A percentile compares a stretch with the other conserved stretches of the same genome.
Conservation (phyloP, 1,140 invertebrate species). For the Oedothorax gibbosus region DNA sequence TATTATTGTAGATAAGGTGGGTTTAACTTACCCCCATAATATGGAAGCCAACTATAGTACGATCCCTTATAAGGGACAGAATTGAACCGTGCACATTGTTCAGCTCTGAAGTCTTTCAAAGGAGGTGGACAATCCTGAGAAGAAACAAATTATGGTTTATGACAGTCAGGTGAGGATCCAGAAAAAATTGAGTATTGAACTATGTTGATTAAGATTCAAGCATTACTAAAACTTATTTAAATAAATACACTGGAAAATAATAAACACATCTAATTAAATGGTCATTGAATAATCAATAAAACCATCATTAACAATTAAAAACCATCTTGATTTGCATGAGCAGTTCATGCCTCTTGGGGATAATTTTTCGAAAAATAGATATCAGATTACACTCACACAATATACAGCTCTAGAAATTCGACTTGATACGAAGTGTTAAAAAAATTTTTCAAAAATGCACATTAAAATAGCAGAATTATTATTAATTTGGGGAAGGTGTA, state of each 20-base stretch:
- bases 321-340: not conserved
- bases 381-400: too few relatives aligned
- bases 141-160: conserved; percentile 41
- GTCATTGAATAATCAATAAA: not conserved
- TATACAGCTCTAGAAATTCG: too few relatives aligned
- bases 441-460: too few relatives aligned
- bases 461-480: too few relatives aligned
- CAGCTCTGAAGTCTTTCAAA: conserved; percentile 82
- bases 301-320: not conserved
- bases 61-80: conserved; percentile 78
- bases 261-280: not conserved
- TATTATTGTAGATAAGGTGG: too few relatives aligned
- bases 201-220: not conserved
- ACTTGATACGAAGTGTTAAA: too few relatives aligned
- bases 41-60: conserved; percentile 71
- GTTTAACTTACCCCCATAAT: conserved; percentile 77
- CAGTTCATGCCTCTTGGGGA: too few relatives aligned
- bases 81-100: conserved; percentile 88
- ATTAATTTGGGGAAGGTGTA: too few relatives aligned
- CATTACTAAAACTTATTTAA: not conserved
- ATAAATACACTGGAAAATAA: not conserved
- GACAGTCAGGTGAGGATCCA: not conserved
- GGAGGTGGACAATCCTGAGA: conserved; percentile 80
- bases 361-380: too few relatives aligned
- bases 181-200: not conserved